phyloP scores from a whole-genome alignment of 1,140 invertebrate species.

The Penaeus vannamei region DNA sequence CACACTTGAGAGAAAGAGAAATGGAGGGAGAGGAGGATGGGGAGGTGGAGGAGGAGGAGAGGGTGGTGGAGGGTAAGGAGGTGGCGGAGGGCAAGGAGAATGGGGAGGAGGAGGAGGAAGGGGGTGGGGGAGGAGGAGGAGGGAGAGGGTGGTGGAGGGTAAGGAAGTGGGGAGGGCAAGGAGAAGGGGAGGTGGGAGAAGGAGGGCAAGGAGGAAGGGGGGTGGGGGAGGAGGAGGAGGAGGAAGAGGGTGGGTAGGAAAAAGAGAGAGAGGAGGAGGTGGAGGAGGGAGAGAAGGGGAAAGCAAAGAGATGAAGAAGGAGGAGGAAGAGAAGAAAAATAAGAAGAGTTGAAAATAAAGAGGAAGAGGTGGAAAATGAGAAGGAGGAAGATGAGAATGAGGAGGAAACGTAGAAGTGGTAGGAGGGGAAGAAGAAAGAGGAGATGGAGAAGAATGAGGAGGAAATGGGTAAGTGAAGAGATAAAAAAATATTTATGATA shows the following conservation, averaged over 20 bases:
- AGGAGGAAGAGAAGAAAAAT: background rate
- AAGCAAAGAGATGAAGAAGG: background rate
- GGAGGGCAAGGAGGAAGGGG: background rate
- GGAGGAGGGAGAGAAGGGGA: background rate
- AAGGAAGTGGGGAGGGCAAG: background rate
- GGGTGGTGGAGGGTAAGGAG: background rate
- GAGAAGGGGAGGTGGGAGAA: background rate
- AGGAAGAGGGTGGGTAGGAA: background rate
- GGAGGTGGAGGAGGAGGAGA: background rate
- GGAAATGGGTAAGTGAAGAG: too few relatives aligned
- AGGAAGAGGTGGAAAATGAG: background rate
- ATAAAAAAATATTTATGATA: too few relatives aligned
- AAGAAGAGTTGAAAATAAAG: background rate
- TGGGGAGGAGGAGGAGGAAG: background rate
- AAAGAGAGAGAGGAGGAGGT: background rate
- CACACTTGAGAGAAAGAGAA: slow-evolving; percentile 5
- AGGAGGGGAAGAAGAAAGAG: too few relatives aligned
- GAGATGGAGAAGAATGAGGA: too few relatives aligned
- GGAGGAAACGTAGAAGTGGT: background rate
- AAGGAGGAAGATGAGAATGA: background rate
- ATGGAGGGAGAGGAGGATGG: slow-evolving; percentile 17
- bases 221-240: background rate
- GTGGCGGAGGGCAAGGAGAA: background rate
- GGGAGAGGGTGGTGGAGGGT: background rate
- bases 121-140: too few relatives aligned